phyloP scores from a whole-genome alignment of 2,888 invertebrate genomes.

The Villa cingulata region DNA sequence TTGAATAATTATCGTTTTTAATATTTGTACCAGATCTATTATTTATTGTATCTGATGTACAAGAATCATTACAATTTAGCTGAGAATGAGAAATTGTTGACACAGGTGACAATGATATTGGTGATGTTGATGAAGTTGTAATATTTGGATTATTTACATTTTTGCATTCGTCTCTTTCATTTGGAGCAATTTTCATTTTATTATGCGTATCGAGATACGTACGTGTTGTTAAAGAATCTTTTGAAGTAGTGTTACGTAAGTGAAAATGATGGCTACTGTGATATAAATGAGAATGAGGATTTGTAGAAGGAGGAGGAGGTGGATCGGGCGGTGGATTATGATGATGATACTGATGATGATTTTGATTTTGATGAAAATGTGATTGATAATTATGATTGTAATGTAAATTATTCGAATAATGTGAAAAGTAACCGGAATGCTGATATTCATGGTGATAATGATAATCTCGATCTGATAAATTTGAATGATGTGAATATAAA shows the following conservation, averaged over 20 bases:
- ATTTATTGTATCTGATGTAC: background rate
- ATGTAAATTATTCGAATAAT: background rate
- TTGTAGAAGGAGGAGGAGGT: no score
- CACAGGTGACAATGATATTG: no score
- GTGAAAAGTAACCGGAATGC: background rate
- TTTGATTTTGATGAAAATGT: background rate
- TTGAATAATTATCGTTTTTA: background rate
- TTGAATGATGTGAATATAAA: slow-evolving; percentile 2
- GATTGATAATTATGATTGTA: slow-evolving; percentile 1
- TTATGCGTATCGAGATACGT: background rate
- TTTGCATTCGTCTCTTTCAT: background rate
- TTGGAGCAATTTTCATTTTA: background rate
- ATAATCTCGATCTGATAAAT: background rate
- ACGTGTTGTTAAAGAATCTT: slow-evolving; percentile 5
- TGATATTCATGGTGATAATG: background rate
- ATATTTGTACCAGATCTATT: background rate
- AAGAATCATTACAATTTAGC: no score
- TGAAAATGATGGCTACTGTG: background rate
- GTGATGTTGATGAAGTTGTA: background rate
- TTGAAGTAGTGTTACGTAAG: background rate
- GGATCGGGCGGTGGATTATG: background rate
- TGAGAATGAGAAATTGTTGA: no score
- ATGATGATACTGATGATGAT: background rate
- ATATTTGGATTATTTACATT: slow-evolving; percentile 1
- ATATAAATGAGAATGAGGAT: background rate